Conservation (phyloP, 2,113 vertebrate species). For the Mormyrus lacerda region DNA sequence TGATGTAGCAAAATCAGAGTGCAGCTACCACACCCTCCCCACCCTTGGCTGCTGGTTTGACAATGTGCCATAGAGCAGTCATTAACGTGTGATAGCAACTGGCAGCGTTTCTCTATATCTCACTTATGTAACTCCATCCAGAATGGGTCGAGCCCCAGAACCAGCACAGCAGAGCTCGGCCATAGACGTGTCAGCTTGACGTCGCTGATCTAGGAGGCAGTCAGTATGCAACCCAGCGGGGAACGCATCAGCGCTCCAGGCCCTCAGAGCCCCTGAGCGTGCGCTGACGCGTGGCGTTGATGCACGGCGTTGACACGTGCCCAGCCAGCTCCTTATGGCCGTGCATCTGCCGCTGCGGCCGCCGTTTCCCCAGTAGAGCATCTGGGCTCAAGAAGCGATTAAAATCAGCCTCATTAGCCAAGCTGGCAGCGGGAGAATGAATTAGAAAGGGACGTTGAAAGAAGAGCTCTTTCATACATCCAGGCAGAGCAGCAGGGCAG, state of each 20-base stretch:
- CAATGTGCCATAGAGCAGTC: neutral
- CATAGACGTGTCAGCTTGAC: neutral
- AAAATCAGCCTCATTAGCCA: neutral
- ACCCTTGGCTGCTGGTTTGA: neutral
- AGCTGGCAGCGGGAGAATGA: neutral
- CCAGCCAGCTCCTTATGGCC: neutral
- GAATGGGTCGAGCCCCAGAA: neutral
- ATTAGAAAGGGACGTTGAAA: neutral
- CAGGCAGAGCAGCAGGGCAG: neutral
- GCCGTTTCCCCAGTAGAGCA: neutral
- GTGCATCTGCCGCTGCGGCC: neutral
- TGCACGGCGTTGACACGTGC: neutral
- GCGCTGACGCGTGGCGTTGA: neutral
- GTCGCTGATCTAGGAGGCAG: neutral
- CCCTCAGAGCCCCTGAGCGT: neutral
- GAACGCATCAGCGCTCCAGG: neutral
- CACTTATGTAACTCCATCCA: neutral
- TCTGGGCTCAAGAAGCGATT: neutral
- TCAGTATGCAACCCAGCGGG: neutral
- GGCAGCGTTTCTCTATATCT: neutral
- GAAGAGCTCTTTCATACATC: neutral
- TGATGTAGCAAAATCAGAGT: neutral
- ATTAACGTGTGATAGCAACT: neutral
- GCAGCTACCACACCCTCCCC: neutral
- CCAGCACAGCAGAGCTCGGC: neutral